These are phyloP conservation scores for Cephus nigrinus DNA, from an alignment of 2,888 invertebrate species.

Conservation along the genomic window DNA sequence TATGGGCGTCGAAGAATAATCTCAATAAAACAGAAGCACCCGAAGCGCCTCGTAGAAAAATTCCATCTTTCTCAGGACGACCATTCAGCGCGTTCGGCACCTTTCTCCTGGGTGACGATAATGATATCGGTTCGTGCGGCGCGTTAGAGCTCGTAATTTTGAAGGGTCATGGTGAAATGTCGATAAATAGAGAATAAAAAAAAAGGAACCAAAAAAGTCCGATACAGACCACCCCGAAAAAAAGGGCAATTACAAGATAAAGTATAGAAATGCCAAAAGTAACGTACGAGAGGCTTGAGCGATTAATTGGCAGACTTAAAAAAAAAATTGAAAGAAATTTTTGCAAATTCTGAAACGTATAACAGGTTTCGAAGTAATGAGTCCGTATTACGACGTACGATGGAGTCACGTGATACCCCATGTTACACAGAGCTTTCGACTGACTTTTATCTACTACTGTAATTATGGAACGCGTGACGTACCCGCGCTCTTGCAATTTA, in stretches of 20 bases:
- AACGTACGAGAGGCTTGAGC: too few relatives aligned
- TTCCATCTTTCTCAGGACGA: neutral
- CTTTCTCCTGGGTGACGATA: neutral
- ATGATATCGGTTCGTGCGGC: neutral
- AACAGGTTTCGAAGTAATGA: too few relatives aligned
- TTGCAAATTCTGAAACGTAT: too few relatives aligned
- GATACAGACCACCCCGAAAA: neutral
- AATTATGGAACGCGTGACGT: neutral
- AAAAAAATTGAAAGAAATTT: too few relatives aligned
- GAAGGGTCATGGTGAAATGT: neutral
- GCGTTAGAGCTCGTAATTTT: neutral
- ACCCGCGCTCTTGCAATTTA: constrained; percentile 28
- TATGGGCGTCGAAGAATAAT: neutral
- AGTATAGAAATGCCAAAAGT: too few relatives aligned
- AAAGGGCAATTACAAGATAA: neutral
- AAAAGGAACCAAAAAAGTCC: neutral
- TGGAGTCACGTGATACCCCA: neutral
- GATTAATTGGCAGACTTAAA: neutral
- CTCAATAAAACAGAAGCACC: neutral
- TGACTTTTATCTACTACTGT: neutral
- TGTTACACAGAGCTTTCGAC: neutral
- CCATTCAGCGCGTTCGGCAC: neutral
- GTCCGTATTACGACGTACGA: too few relatives aligned
- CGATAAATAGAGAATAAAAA: neutral
- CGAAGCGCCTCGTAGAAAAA: neutral